phyloP scores from a whole-genome alignment of 2,888 invertebrate species.

The Diogma glabrata region DNA sequence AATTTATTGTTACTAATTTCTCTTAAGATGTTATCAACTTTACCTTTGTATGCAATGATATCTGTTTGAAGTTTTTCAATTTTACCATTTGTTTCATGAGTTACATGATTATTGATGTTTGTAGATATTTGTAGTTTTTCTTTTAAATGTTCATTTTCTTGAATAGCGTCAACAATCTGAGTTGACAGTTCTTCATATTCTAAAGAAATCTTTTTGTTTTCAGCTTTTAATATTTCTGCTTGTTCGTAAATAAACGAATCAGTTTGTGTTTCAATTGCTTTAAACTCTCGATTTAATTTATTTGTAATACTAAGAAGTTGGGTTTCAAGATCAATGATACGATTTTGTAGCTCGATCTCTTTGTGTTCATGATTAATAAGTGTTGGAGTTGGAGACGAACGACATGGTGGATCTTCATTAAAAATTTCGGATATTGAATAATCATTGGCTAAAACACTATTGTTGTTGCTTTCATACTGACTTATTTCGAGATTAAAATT shows the following conservation, averaged over 20 bases:
- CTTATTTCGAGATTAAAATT: background rate
- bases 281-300: background rate
- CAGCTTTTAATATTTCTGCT: slow-evolving; percentile 12
- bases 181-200: slow-evolving; percentile 45
- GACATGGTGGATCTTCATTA: background rate
- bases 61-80: too few relatives aligned
- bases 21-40: too few relatives aligned
- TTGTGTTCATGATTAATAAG: too few relatives aligned
- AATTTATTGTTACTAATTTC: too few relatives aligned
- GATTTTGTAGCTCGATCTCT: background rate
- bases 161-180: slow-evolving; percentile 44
- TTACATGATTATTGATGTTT: too few relatives aligned
- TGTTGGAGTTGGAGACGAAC: background rate
- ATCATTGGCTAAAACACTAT: too few relatives aligned
- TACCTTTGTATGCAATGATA: too few relatives aligned
- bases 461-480: background rate
- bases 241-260: background rate
- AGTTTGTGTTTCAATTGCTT: slow-evolving; percentile 1
- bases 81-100: too few relatives aligned
- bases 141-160: slow-evolving; percentile 41
- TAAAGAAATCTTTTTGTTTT: slow-evolving; percentile 36
- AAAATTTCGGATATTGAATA: background rate
- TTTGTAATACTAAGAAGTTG: background rate
- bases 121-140: too few relatives aligned
- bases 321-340: background rate